Evolutionary conservation across 2,113 vertebrate genomes (phyloP).

Genomic region (Canis aureus): DNA sequence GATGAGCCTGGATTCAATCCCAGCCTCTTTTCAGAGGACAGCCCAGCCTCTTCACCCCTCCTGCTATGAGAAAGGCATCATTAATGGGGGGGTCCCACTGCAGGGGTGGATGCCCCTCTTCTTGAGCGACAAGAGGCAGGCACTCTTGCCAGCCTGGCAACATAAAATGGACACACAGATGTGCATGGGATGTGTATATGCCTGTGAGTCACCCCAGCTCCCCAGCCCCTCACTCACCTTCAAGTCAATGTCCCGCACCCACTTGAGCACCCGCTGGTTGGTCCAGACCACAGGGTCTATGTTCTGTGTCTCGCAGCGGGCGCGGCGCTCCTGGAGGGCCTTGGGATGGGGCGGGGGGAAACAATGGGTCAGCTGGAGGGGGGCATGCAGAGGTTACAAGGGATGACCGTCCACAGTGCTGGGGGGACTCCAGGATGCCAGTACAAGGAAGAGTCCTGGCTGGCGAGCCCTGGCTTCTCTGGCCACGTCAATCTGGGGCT

Average conservation of each 20-base stretch:
- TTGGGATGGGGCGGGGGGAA: slow-evolving; percentile 59
- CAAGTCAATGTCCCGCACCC: slow-evolving; percentile 93
- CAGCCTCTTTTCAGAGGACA: accelerated
- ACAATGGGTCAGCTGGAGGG: background rate
- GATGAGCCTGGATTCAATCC: background rate
- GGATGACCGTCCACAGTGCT: accelerated
- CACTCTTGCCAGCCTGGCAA: background rate
- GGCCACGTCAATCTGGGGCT: accelerated
- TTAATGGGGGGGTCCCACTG: accelerated
- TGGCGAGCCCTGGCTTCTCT: accelerated
- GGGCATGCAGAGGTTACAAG: background rate
- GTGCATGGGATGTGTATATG: background rate
- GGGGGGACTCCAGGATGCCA: accelerated
- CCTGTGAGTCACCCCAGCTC: too few relatives aligned
- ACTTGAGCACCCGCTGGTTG: slow-evolving; percentile 92
- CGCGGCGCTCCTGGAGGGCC: slow-evolving; percentile 90
- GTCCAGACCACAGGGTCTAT: slow-evolving; percentile 92
- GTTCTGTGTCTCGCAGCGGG: slow-evolving; percentile 91
- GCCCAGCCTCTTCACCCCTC: background rate
- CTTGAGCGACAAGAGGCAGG: background rate
- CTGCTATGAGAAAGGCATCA: accelerated
- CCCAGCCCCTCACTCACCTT: slow-evolving; percentile 87
- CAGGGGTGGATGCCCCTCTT: accelerated
- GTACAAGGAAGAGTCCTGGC: background rate
- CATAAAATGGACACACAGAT: background rate